Evolutionary conservation across 2,113 vertebrate genomes (phyloP).

Genomic region (Melanostigma gelatinosum): DNA sequence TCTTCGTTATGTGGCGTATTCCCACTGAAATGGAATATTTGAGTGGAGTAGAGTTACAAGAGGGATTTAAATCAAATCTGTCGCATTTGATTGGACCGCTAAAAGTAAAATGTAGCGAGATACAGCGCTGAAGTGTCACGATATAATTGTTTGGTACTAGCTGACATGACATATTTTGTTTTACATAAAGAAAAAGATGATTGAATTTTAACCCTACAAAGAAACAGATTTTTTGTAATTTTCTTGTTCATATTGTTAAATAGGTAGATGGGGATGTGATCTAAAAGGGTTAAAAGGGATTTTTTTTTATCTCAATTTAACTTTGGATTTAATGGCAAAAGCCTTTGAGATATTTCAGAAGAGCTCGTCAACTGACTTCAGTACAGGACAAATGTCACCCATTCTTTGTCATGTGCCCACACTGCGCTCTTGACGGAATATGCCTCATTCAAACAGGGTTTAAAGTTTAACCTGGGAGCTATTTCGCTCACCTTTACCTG

Average conservation of each 20-base stretch:
- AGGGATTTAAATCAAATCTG: too few relatives aligned
- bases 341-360: background rate
- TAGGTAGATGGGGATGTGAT: too few relatives aligned
- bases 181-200: too few relatives aligned
- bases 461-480: conserved; percentile 29
- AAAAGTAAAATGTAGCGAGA: too few relatives aligned
- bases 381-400: background rate
- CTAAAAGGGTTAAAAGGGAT: too few relatives aligned
- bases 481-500: background rate
- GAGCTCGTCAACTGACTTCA: background rate
- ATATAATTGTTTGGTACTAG: too few relatives aligned
- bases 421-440: background rate
- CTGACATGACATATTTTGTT: too few relatives aligned
- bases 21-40: background rate
- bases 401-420: background rate
- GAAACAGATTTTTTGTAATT: too few relatives aligned
- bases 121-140: too few relatives aligned
- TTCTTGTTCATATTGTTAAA: too few relatives aligned
- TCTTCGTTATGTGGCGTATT: background rate
- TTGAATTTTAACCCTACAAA: too few relatives aligned
- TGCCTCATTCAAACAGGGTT: background rate
- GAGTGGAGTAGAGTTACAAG: too few relatives aligned
- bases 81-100: background rate
- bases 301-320: background rate
- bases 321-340: background rate